Evolutionary conservation across 2,113 vertebrate genomes (phyloP).

Genomic region (Eclectus roratus): DNA sequence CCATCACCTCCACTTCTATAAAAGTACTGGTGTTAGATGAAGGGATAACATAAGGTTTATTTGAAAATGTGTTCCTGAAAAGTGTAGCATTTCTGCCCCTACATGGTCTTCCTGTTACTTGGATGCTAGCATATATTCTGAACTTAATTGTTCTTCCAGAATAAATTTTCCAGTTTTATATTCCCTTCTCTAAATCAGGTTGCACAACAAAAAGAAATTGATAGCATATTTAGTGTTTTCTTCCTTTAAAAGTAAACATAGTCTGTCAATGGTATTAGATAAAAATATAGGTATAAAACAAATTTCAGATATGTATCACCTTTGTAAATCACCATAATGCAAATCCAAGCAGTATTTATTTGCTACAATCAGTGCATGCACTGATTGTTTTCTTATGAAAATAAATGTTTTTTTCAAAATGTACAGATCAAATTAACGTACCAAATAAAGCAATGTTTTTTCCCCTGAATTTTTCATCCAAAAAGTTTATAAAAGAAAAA

Average conservation of each 20-base stretch:
- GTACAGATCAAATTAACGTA: not conserved
- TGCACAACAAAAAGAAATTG: not conserved
- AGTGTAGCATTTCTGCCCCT: not conserved
- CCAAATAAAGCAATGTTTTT: not conserved
- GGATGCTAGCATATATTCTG: not conserved
- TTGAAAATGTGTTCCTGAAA: not conserved
- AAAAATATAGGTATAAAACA: not conserved
- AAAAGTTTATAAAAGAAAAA: not conserved
- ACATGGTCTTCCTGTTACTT: not conserved
- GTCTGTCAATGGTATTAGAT: not conserved
- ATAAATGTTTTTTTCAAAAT: slow-evolving; percentile 1
- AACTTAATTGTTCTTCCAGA: not conserved
- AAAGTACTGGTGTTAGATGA: not conserved
- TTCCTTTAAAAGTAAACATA: not conserved
- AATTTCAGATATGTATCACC: not conserved
- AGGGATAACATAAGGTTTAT: not conserved
- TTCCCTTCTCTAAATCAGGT: not conserved
- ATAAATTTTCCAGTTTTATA: not conserved
- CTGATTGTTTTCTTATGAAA: slow-evolving; percentile 2
- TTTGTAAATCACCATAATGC: not conserved
- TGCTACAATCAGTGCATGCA: not conserved
- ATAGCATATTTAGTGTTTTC: not conserved
- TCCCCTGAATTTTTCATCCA: not conserved
- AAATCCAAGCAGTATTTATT: slow-evolving; percentile 1
- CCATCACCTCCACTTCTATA: not conserved